Conservation (phyloP, 2,113 vertebrate species). For the Ophthalmolycus amberensis region DNA sequence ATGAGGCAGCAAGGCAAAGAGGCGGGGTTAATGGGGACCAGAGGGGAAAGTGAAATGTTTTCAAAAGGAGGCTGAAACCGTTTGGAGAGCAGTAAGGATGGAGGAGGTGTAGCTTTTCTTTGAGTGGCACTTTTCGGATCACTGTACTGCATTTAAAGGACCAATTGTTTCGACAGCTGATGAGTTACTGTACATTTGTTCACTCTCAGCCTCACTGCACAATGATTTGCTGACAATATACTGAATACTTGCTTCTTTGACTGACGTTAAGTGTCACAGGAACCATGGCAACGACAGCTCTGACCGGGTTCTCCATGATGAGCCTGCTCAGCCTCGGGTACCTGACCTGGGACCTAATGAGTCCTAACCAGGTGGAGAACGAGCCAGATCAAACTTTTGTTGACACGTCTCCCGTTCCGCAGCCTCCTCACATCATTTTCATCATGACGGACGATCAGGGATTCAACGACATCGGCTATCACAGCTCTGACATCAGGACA, state of each 20-base stretch:
- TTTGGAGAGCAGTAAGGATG: conserved; percentile 43
- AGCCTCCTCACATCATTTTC: conserved; percentile 94
- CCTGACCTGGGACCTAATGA: conserved; percentile 94
- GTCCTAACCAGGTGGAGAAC: conserved; percentile 88
- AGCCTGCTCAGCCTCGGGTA: conserved; percentile 95
- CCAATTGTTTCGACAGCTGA: not conserved
- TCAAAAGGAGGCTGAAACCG: conserved; percentile 60
- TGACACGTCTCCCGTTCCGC: conserved; percentile 60
- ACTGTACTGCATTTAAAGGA: not conserved
- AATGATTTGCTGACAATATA: conserved; percentile 42
- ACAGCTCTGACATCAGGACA: conserved; percentile 93
- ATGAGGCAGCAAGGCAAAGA: conserved; percentile 58
- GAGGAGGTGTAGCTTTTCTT: conserved; percentile 42
- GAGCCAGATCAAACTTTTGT: conserved; percentile 68
- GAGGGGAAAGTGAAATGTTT: conserved; percentile 64
- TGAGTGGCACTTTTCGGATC: not conserved
- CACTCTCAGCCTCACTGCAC: not conserved
- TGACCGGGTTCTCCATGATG: conserved; percentile 93
- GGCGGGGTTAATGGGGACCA: conserved; percentile 71
- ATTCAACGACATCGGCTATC: conserved; percentile 96
- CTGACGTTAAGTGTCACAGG: not conserved
- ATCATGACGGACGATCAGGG: conserved; percentile 98
- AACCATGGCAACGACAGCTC: conserved; percentile 88
- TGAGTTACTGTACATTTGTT: not conserved
- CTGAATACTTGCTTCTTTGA: not conserved